Evolutionary conservation across 2,113 vertebrate species (phyloP).

Genomic region (Anser brachyrhynchus): DNA sequence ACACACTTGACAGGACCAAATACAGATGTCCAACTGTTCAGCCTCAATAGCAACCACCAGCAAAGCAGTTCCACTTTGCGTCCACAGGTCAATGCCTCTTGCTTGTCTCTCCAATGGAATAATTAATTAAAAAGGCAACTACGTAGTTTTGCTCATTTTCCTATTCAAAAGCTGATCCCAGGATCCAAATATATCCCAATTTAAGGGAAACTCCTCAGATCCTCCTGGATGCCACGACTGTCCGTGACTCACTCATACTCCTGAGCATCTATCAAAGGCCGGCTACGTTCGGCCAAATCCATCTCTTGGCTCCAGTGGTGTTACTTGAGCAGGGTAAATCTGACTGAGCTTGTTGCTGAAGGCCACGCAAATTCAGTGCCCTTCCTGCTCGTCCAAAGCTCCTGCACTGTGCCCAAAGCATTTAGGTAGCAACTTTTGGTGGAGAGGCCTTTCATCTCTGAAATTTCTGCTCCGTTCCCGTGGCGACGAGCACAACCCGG

Average conservation of each 20-base stretch:
- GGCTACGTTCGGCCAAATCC: not conserved
- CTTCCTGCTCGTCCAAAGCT: not conserved
- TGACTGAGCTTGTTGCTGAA: not conserved
- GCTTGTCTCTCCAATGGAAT: not conserved
- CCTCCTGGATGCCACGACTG: accelerated
- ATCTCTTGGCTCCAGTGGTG: not conserved
- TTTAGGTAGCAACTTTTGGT: slow-evolving; percentile 1
- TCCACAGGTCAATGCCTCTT: not conserved
- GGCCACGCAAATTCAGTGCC: not conserved
- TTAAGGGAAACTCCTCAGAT: not conserved
- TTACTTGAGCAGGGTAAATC: not conserved
- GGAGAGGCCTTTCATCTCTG: slow-evolving; percentile 56
- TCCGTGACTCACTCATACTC: not conserved
- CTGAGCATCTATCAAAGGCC: not conserved
- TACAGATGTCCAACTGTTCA: not conserved
- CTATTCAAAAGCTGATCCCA: not conserved
- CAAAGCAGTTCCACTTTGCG: not conserved
- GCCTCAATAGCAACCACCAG: not conserved
- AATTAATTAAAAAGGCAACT: not conserved
- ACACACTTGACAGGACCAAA: not conserved
- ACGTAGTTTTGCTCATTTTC: not conserved
- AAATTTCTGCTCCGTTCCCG: slow-evolving; percentile 28
- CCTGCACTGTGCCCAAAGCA: not conserved
- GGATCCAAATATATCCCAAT: not conserved
- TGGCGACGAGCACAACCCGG: not conserved